A percentile compares a stretch with the other conserved stretches of the same genome.
phyloP scores from a whole-genome alignment of 2,113 vertebrate genomes.

The Helogale parvula region DNA sequence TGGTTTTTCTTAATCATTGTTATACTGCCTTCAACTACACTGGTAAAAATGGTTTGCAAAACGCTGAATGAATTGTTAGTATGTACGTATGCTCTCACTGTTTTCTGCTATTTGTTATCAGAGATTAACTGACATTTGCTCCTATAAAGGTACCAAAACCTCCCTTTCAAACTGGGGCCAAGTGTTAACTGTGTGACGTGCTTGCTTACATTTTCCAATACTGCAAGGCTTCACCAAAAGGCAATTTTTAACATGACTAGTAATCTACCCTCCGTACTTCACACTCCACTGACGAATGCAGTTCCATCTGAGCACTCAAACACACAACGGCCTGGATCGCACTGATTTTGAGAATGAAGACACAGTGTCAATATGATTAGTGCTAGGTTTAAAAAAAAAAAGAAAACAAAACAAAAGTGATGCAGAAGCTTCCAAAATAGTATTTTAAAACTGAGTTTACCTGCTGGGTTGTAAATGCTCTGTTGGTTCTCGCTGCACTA shows the following conservation, averaged over 20 bases:
- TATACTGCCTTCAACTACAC: background rate
- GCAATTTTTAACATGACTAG: background rate
- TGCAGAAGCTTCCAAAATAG: background rate
- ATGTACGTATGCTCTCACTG: background rate
- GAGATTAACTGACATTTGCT: background rate
- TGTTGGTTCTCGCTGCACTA: background rate
- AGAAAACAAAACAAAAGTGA: background rate
- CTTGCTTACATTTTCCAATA: background rate
- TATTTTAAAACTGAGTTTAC: slow-evolving; percentile 9
- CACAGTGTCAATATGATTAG: background rate
- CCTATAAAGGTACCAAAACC: background rate
- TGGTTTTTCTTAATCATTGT: background rate
- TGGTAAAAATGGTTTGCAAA: background rate
- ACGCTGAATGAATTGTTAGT: background rate
- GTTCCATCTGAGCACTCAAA: background rate
- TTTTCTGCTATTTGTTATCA: background rate
- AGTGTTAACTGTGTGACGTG: background rate
- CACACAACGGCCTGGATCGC: background rate
- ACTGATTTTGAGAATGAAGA: background rate
- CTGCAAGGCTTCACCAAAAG: background rate
- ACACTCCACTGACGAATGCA: background rate
- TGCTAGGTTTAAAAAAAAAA: background rate
- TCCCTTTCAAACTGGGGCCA: background rate
- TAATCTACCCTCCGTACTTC: background rate
- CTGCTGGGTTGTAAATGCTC: background rate